Percentiles rank a stretch among this genome's conserved stretches.
These are phyloP conservation scores for Oryzias curvinotus DNA, from an alignment of 2,113 vertebrate species.

Conservation along the genomic window DNA sequence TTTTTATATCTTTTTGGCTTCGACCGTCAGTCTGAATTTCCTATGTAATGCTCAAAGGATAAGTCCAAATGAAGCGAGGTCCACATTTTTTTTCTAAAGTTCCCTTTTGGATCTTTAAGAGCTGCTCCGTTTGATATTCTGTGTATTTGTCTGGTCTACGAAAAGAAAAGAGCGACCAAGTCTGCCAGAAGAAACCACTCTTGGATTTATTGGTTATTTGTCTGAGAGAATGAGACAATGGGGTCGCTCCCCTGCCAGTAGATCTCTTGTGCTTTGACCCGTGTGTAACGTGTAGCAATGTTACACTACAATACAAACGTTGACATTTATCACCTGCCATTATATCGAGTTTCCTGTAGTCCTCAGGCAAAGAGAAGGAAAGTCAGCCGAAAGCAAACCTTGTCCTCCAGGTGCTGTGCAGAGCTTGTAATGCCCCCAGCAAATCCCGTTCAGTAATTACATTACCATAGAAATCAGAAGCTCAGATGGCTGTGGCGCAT, in stretches of 20 bases:
- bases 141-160: not conserved
- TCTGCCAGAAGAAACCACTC: conserved; percentile 9
- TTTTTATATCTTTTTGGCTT: no score
- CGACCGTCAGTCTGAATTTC: no score
- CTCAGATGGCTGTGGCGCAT: not conserved
- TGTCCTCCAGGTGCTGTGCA: conserved; percentile 23
- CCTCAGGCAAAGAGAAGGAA: conserved; percentile 12
- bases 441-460: conserved; percentile 21
- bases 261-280: not conserved
- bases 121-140: not conserved
- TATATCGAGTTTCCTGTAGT: conserved; percentile 28
- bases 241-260: conserved; percentile 1
- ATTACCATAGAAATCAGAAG: conserved; percentile 3
- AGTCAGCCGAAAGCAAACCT: conserved; percentile 14
- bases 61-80: no score
- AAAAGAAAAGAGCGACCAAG: conserved; percentile 7
- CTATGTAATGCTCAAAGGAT: no score
- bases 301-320: conserved; percentile 18
- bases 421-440: conserved; percentile 10
- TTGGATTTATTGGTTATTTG: conserved; percentile 50
- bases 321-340: conserved; percentile 40
- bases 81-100: no score
- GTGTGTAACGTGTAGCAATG: conserved; percentile 29
- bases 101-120: no score
- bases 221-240: conserved; percentile 13